Percentiles rank a stretch among this genome's conserved stretches.
Evolutionary conservation across 2,888 invertebrate species (phyloP).

Genomic region (Steromphala cineraria): DNA sequence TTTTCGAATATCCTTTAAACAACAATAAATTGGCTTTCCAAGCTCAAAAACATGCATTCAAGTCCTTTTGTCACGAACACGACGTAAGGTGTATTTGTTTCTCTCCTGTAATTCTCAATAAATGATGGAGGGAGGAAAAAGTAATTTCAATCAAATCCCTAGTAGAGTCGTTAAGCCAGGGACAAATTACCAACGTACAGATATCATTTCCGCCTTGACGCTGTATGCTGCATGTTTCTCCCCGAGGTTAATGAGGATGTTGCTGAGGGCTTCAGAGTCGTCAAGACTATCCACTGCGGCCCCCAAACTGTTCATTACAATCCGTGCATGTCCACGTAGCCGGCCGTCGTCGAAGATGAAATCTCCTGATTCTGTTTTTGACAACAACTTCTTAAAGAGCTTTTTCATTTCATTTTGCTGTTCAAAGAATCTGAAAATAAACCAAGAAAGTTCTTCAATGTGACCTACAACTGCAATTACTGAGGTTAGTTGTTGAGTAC

Average conservation of each 20-base stretch:
- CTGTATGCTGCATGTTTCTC: constrained; percentile 58
- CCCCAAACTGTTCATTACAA: constrained; percentile 65
- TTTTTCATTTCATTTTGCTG: constrained; percentile 50
- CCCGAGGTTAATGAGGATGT: constrained; percentile 56
- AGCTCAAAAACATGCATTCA: too few relatives aligned
- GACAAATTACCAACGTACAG: constrained; percentile 38
- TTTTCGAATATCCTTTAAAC: too few relatives aligned
- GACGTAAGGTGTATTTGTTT: too few relatives aligned
- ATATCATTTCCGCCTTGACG: constrained; percentile 54
- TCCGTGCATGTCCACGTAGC: constrained; percentile 52
- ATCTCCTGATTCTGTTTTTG: constrained; percentile 32
- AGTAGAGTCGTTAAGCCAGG: not conserved
- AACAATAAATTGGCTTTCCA: too few relatives aligned
- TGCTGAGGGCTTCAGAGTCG: constrained; percentile 37
- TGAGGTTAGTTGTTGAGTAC: too few relatives aligned
- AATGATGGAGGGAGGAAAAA: too few relatives aligned
- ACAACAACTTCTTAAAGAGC: constrained; percentile 43
- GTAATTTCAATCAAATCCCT: not conserved
- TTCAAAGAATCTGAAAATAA: constrained; percentile 51
- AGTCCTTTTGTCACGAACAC: too few relatives aligned
- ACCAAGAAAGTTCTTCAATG: not conserved
- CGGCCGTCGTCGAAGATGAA: constrained; percentile 48
- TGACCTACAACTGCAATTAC: too few relatives aligned
- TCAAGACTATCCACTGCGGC: constrained; percentile 66
- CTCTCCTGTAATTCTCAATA: too few relatives aligned